These are phyloP conservation scores for Tetrao urogallus DNA, from an alignment of 2,113 vertebrate species.

Conservation along the genomic window DNA sequence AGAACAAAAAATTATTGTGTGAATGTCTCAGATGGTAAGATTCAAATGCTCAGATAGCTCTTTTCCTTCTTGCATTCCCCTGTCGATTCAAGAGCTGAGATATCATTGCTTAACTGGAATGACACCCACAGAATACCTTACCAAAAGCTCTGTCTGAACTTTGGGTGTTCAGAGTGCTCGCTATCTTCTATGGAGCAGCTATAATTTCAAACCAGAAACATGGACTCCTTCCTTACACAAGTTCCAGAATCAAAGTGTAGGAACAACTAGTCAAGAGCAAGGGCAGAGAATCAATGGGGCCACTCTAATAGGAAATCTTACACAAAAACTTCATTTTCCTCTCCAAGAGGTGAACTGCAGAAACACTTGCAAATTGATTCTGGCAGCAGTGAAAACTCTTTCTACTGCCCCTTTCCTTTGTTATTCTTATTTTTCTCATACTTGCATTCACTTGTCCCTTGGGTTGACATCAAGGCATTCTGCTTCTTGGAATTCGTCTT, in stretches of 20 bases:
- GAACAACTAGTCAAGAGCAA: neutral
- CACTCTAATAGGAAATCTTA: neutral
- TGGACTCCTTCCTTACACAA: neutral
- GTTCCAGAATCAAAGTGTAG: neutral
- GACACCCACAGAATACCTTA: neutral
- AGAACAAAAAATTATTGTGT: neutral
- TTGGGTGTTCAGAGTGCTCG: neutral
- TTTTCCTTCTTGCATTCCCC: neutral
- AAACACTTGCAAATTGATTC: neutral
- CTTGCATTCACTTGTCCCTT: slow-evolving; percentile 4
- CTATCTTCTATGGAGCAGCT: neutral
- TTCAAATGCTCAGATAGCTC: neutral
- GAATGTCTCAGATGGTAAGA: neutral
- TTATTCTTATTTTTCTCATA: slow-evolving; percentile 44
- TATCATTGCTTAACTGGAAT: neutral
- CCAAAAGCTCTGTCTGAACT: neutral
- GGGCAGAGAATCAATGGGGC: neutral
- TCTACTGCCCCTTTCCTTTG: neutral
- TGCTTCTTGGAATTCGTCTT: slow-evolving; percentile 18
- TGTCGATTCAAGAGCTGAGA: neutral
- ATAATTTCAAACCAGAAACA: neutral
- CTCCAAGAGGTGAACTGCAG: neutral
- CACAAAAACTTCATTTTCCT: neutral
- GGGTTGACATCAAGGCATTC: slow-evolving; percentile 38
- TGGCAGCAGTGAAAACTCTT: neutral